Evolutionary conservation across 2,797 vertebrate species (phyloP), one percentile per base, ranked within the genome.

Genomic region (Vultur gryphus): DNA sequence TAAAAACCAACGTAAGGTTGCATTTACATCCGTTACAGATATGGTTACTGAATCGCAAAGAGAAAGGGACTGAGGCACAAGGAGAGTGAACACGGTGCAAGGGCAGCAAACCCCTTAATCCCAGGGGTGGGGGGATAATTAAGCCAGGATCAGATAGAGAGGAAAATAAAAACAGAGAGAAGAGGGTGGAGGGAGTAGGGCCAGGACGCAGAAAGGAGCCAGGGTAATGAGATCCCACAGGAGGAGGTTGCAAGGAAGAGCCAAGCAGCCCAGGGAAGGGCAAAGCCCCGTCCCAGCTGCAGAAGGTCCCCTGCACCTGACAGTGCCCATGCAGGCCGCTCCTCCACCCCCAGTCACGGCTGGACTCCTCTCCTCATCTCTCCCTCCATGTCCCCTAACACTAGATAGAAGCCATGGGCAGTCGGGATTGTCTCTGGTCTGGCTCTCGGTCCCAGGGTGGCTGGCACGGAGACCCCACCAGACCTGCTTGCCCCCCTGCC

Each of bases 391-490:
- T 21, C 9, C 33, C 7, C 31, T 4, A 18, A 25, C 10, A 43
- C 18, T 1, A 2, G 29, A 61, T 2, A 71, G 57, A 23, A 89
- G 37, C 37, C 0, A 0, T 23, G 26, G 12, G 33, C 49, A 91
- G 70, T 5, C 6, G 4, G 51, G 48, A 67, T 11, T 29, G 33
- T 41, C 44, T 4, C 31, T 49, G 21, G 24, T 55, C 31, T 2
- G 1, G 21, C 41, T 44, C 57, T 48, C 2, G 2, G 23, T 52
- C 49, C 1, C 3, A 7, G 13, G 5, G 8, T 51, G 35, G 17
- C n/a, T 91, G 39, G 29, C 48, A 66, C 1, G 2, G 44, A 58
- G 39, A 52, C 9, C 6, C 4, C 0, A 0, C 24, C 0, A 0
- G 41, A 26, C 5, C 16, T 39, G 26, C 28, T 39, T 35, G 28